Evolutionary conservation across 2,797 vertebrate genomes (phyloP), one percentile per base, ranked within the genome.

Genomic region (Malacoctenus gilli): DNA sequence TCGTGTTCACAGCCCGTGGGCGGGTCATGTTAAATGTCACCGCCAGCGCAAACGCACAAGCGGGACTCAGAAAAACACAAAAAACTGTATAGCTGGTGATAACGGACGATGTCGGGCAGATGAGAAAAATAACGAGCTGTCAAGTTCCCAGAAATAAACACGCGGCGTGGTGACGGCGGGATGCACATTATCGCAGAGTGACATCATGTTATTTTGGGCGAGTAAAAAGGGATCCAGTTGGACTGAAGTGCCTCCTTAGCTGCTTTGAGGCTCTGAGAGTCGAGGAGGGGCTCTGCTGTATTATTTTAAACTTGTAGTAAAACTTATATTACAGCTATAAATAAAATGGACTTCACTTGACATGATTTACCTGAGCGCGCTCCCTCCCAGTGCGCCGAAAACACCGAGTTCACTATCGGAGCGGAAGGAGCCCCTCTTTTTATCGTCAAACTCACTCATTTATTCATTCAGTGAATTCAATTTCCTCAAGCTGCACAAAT

Each of bases 121-220:
- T 76, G 69, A n/a, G n/a, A 75, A 79, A 74, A 77, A 69, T 39
- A 70, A 77, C 20, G 59, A 79, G 47, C 19, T 39, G 19, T 42
- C 28, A 25, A 36, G 19, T 38, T 43, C 32, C 8, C 35, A 46
- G 15, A 5, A 44, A 46, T 30, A 57, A 48, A 16, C 4, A 47
- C 1, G 28, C 15, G 7, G 5, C 41, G 22, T 20, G 4, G 18
- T 30, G 31, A 20, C 19, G 10, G 14, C 8, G 44, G 31, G n/a
- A 40, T 25, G 19, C 25, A 34, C 25, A 41, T 59, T 16, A 34
- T 42, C 38, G 38, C 16, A 51, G 5, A 39, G 35, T 16, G 38
- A 21, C 21, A 25, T 38, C 1, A 9, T 15, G 16, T 20, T 50
- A n/a, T 56, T 56, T 59, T 12, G 37, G 8, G 42, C 36, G 2